Percentiles rank a stretch among this genome's conserved stretches.
phyloP scores from a whole-genome alignment of 2,113 vertebrate genomes.

The Platysternon megacephalum region DNA sequence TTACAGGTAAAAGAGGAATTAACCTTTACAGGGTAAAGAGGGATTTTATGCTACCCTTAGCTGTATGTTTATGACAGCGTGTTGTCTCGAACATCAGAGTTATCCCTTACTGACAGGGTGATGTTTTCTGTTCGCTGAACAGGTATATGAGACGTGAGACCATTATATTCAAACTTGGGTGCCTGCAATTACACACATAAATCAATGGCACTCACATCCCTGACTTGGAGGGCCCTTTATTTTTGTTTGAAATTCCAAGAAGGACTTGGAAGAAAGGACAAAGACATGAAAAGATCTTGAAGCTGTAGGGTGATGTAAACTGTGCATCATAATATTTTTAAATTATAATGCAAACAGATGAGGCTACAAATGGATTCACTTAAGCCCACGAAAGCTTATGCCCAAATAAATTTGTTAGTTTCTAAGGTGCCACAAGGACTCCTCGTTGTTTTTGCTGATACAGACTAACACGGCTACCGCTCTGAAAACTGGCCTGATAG shows the following conservation, averaged over 20 bases:
- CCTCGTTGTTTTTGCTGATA: too few relatives aligned
- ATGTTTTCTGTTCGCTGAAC: background rate
- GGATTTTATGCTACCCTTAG: too few relatives aligned
- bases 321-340: background rate
- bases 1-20: too few relatives aligned
- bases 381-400: too few relatives aligned
- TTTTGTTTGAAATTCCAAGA: background rate
- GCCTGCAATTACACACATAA: background rate
- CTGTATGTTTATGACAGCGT: too few relatives aligned
- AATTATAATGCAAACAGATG: background rate
- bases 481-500: background rate
- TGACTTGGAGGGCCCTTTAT: background rate
- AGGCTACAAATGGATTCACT: background rate
- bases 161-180: background rate
- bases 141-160: fast-evolving
- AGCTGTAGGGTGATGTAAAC: background rate
- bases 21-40: too few relatives aligned
- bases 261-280: background rate
- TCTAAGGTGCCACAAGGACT: too few relatives aligned
- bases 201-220: background rate
- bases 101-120: background rate
- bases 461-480: too few relatives aligned
- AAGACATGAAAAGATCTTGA: background rate
- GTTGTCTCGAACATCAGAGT: background rate
- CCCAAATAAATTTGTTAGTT: too few relatives aligned